These are phyloP conservation scores for Drosophila persimilis DNA, from an alignment of 1,140 invertebrate species.

Conservation along the genomic window DNA sequence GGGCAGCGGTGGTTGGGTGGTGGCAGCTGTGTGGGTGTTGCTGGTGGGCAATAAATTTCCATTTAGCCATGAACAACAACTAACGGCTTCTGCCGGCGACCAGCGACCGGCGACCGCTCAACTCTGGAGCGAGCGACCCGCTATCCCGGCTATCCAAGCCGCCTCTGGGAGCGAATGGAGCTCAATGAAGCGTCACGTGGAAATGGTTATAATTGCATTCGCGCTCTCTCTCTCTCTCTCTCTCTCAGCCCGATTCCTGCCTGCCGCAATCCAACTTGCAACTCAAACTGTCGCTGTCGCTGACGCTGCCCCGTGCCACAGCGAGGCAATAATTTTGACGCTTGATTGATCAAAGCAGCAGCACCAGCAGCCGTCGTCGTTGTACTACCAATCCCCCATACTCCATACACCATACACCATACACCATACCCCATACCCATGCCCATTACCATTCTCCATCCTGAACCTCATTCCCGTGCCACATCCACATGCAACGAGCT, in stretches of 20 bases:
- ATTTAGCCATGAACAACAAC: constrained; percentile 66
- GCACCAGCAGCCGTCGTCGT: constrained; percentile 31
- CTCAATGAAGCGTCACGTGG: constrained; percentile 78
- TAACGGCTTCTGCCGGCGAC: constrained; percentile 44
- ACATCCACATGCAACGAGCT: constrained; percentile 1
- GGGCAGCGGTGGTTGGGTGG: constrained; percentile 25
- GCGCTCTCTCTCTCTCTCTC: constrained; percentile 30
- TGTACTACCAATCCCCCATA: too few relatives aligned
- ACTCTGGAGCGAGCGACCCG: constrained; percentile 17
- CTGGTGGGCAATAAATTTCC: constrained; percentile 78
- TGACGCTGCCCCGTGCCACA: constrained; percentile 26
- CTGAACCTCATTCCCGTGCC: too few relatives aligned
- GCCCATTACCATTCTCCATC: constrained; percentile 5
- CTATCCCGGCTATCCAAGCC: constrained; percentile 37
- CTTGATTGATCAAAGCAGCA: constrained; percentile 78
- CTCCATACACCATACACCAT: too few relatives aligned
- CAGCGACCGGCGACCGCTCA: constrained; percentile 23
- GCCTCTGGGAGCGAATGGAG: constrained; percentile 1
- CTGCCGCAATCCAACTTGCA: constrained; percentile 25
- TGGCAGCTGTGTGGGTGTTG: constrained; percentile 62
- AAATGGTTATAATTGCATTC: constrained; percentile 81
- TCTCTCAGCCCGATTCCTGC: background rate
- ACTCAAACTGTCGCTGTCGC: constrained; percentile 43
- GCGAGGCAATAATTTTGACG: constrained; percentile 76
- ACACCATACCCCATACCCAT: background rate